Conservation (phyloP, 2,888 invertebrate genomes). For the Drosophila anomelani region DNA sequence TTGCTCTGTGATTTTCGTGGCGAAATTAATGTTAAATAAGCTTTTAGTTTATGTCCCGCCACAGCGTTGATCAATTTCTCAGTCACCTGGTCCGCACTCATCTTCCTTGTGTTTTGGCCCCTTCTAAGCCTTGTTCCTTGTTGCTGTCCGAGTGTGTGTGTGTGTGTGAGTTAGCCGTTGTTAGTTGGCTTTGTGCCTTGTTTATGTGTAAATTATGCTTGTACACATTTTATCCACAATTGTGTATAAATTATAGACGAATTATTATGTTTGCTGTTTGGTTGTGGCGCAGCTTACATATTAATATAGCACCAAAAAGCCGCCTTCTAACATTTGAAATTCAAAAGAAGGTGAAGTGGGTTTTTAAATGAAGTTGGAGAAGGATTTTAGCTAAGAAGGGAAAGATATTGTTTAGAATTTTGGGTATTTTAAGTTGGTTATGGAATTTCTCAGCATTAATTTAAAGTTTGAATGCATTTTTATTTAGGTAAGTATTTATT, state of each 20-base stretch:
- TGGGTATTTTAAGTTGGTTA: neutral
- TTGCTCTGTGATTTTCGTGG: conserved; percentile 81
- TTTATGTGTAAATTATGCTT: conserved; percentile 80
- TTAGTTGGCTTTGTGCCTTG: conserved; percentile 61
- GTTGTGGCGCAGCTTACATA: conserved; percentile 58
- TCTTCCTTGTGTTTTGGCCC: conserved; percentile 43
- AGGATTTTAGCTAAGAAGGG: too few species aligned
- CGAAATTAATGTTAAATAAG: conserved; percentile 81
- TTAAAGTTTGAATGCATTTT: neutral
- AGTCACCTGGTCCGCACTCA: conserved; percentile 68
- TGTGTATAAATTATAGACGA: conserved; percentile 79
- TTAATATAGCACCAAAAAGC: conserved; percentile 63
- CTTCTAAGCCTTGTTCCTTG: conserved; percentile 45
- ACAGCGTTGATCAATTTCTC: conserved; percentile 79
- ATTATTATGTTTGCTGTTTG: conserved; percentile 71
- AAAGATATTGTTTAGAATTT: too few species aligned
- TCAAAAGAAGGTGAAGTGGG: conserved; percentile 36
- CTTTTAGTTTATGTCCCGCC: conserved; percentile 81
- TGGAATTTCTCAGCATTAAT: too few species aligned
- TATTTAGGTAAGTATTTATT: neutral
- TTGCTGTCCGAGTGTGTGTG: neutral
- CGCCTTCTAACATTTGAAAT: conserved; percentile 59
- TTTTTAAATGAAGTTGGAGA: neutral
- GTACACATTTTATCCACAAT: conserved; percentile 80
- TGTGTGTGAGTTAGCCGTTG: conserved; percentile 14